Conservation (phyloP, 2,113 vertebrate species). For the Motacilla alba region DNA sequence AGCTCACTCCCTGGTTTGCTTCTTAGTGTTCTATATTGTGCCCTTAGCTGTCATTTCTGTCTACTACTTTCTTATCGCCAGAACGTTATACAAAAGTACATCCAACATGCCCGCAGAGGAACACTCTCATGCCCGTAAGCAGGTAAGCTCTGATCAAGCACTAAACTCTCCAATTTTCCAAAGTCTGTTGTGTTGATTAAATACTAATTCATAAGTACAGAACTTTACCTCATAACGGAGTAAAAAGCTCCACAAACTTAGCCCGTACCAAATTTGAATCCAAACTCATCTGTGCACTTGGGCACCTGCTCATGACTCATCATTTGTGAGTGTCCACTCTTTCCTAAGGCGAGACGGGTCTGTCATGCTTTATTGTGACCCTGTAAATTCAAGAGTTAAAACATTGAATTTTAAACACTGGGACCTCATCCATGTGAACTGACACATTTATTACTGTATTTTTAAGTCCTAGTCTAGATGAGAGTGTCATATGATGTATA, state of each 20-base stretch:
- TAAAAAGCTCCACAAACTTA: background rate
- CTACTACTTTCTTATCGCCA: slow-evolving; percentile 81
- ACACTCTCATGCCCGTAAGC: slow-evolving; percentile 73
- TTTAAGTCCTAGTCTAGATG: background rate
- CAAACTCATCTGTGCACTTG: background rate
- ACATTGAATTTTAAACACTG: background rate
- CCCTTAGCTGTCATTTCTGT: slow-evolving; percentile 78
- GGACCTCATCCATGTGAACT: background rate
- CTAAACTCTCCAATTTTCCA: background rate
- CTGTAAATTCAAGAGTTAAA: background rate
- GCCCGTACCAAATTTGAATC: background rate
- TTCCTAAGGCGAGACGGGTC: background rate
- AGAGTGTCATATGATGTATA: background rate
- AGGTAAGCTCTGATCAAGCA: slow-evolving; percentile 66
- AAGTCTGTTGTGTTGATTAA: background rate
- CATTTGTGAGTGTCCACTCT: background rate
- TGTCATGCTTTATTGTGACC: background rate
- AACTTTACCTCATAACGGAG: background rate
- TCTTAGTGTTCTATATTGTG: slow-evolving; percentile 80
- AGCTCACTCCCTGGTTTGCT: slow-evolving; percentile 77
- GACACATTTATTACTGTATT: background rate
- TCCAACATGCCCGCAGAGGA: slow-evolving; percentile 80
- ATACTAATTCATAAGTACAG: background rate
- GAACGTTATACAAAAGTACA: slow-evolving; percentile 78
- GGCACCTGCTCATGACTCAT: background rate